These are phyloP conservation scores for Crotalus viridis DNA, from an alignment of 2,113 vertebrate genomes.

Conservation along the genomic window DNA sequence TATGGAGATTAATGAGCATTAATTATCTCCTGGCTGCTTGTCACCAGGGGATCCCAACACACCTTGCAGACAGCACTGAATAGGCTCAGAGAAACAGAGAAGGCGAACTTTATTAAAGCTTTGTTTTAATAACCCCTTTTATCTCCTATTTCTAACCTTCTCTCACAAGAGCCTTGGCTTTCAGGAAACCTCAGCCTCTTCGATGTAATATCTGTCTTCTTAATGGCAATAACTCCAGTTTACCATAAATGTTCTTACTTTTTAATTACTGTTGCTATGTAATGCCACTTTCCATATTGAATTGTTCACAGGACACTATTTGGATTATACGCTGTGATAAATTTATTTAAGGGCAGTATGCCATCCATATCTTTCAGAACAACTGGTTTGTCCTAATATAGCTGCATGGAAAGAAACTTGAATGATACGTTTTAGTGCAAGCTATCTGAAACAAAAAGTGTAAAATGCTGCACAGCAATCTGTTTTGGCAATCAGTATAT, in stretches of 20 bases:
- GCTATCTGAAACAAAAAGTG: background rate
- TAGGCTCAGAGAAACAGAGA: background rate
- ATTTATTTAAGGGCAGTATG: background rate
- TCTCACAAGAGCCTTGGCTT: background rate
- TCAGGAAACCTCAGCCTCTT: background rate
- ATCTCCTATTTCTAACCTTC: background rate
- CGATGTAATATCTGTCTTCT: background rate
- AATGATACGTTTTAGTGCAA: background rate
- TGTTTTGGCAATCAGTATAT: background rate
- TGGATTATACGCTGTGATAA: background rate
- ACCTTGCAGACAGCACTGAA: slow-evolving; percentile 18
- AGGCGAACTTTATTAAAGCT: background rate
- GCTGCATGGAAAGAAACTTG: too few species aligned
- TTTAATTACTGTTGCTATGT: background rate
- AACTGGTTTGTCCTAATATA: background rate
- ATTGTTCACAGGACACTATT: background rate
- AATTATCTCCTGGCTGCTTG: slow-evolving; percentile 33
- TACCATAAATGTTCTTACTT: background rate
- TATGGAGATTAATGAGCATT: slow-evolving; percentile 36
- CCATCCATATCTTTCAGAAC: background rate
- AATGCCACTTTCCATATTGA: background rate
- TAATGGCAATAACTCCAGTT: background rate
- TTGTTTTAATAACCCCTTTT: background rate
- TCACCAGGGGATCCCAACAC: slow-evolving; percentile 28
- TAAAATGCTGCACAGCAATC: background rate